Evolutionary conservation across 2,888 invertebrate species (phyloP), one percentile per base, ranked within the genome.

Genomic region (Orthosia cruda): DNA sequence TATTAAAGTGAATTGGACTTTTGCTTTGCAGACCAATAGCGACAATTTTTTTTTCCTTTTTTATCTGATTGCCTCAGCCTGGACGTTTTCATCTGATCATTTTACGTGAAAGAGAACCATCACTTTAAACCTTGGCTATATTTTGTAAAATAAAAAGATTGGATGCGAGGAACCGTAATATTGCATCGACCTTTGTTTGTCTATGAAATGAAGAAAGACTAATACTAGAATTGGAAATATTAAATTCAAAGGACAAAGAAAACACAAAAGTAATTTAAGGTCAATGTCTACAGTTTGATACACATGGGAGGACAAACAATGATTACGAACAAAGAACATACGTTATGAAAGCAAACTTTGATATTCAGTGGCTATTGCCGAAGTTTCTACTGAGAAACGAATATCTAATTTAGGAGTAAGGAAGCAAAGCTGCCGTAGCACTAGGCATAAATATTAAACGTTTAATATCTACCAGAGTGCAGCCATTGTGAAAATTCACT

Each of bases 361-460:
- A 74, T 86, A 89, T 88, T 91, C 90, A 86, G 77, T 77, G 79
- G 88, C 87, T 90, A 90, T 88, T 91, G 84, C 89, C 81, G 68
- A 88, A 92, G 89, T 91, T 91, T 87, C 87, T 88, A 89, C 89
- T 89, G 91, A 92, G 90, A 85, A 93, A 90, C 90, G 93, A 93
- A 93, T 94, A 93, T 90, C 92, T 92, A 94, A 93, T 93, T 92
- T 93, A 91, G 91, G 89, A 88, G 88, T 90, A 91, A 92, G 92
- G 92, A 93, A 94, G 92, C 91, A 93, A 91, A 92, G 89, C 91
- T 94, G 87, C 89, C 87, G 83, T 81, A 75, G 87, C 85, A 84
- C 92, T 88, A 92, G 92, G 91, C 90, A 93, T 94, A 95, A 95
- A 95, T 95, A 95, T 95, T 95, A 93, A 95, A 92, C 92, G 89